These are phyloP conservation scores for Bergia puertoricense DNA, from an alignment of 92 coral and sea anemone genomes.

Conservation along the genomic window DNA sequence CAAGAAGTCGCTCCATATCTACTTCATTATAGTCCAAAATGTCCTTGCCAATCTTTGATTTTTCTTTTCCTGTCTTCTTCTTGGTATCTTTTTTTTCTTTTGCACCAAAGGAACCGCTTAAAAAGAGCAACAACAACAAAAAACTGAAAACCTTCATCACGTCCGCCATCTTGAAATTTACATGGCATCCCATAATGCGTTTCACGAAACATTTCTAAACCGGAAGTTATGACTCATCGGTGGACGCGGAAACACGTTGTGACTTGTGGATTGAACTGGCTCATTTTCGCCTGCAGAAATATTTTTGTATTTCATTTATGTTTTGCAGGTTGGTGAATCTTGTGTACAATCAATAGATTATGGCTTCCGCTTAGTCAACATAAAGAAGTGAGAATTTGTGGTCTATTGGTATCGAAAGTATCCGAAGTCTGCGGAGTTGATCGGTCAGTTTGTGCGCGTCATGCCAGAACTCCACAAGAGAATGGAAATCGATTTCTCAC, in stretches of 20 bases:
- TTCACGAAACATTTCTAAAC: not conserved
- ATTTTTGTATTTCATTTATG: not conserved
- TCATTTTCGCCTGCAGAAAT: not conserved
- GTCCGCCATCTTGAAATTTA: constrained; percentile 50
- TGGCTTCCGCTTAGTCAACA: not conserved
- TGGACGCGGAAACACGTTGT: constrained; percentile 19
- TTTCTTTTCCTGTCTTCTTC: constrained; percentile 57
- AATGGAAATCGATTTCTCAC: constrained; percentile 28
- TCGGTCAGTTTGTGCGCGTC: not conserved
- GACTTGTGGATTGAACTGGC: constrained; percentile 14
- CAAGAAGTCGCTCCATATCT: constrained; percentile 79
- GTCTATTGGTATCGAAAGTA: not conserved
- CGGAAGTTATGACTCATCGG: constrained; percentile 23
- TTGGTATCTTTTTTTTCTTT: constrained; percentile 50
- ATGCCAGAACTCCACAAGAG: constrained; percentile 20
- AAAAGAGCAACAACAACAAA: constrained; percentile 41
- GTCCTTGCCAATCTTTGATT: constrained; percentile 81
- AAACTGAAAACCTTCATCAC: not conserved
- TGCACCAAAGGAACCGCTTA: constrained; percentile 40
- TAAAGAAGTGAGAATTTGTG: no score
- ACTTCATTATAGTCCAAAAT: constrained; percentile 88
- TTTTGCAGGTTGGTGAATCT: not conserved
- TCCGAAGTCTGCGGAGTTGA: not conserved
- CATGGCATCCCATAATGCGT: not conserved
- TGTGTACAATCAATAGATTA: not conserved